Evolutionary conservation across 92 coral and sea anemone species (phyloP).

Genomic region (Porites lobata): DNA sequence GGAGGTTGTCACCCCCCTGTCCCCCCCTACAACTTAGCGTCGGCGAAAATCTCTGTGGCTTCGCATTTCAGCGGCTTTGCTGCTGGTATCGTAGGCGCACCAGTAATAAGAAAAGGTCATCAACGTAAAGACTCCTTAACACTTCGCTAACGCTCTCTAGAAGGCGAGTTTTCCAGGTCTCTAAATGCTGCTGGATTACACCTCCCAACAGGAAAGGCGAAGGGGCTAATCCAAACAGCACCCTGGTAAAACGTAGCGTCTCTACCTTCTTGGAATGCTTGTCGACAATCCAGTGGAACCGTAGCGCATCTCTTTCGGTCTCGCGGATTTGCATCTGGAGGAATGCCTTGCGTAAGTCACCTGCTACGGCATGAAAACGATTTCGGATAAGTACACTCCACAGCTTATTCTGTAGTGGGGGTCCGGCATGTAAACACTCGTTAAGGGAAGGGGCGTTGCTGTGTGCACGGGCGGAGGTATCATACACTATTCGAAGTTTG

Average conservation of each 20-base stretch:
- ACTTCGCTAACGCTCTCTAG: conserved; percentile 5
- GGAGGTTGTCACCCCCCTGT: too few species aligned
- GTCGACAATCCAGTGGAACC: conserved; percentile 30
- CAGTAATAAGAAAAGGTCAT: conserved; percentile 6
- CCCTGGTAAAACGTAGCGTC: conserved; percentile 10
- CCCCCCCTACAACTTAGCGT: conserved; percentile 28
- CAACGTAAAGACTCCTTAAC: conserved; percentile 24
- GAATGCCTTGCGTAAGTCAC: conserved; percentile 57
- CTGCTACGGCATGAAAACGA: conserved; percentile 51
- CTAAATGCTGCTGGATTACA: too few species aligned
- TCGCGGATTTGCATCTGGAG: conserved; percentile 51
- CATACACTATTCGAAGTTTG: conserved; percentile 57
- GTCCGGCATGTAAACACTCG: conserved; percentile 12
- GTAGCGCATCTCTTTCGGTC: conserved; percentile 37
- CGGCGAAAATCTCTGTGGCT: conserved; percentile 46
- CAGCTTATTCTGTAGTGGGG: conserved; percentile 58
- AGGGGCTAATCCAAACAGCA: conserved; percentile 6
- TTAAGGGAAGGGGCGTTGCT: conserved; percentile 48
- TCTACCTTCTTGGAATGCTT: neutral
- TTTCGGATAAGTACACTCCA: conserved; percentile 50
- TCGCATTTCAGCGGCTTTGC: neutral
- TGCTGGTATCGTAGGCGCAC: neutral
- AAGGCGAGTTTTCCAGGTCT: neutral
- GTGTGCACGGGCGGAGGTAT: conserved; percentile 43
- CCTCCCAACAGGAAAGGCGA: too few species aligned